These are phyloP conservation scores for Helicoverpa assulta DNA, from an alignment of 2,888 invertebrate genomes.

Conservation along the genomic window DNA sequence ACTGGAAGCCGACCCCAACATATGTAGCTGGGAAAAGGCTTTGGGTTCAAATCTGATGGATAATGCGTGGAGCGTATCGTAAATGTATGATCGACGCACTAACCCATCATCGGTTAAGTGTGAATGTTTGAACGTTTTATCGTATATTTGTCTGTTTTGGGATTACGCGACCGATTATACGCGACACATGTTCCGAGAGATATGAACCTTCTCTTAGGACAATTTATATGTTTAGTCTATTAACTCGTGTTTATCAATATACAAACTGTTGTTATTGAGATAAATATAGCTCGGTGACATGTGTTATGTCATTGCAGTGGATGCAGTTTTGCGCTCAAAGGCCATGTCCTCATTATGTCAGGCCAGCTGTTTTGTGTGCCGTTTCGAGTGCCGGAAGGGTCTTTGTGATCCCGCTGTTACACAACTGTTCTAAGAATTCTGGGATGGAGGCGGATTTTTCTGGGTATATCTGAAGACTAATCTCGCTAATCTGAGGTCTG, in stretches of 20 bases:
- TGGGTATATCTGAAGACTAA: not conserved
- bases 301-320: constrained; percentile 38
- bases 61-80: no score
- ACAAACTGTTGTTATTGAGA: constrained; percentile 20
- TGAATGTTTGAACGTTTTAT: no score
- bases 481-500: not conserved
- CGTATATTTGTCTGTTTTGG: no score
- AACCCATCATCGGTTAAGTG: no score
- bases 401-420: constrained; percentile 16
- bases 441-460: not conserved
- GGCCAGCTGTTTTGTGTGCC: constrained; percentile 26
- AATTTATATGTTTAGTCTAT: not conserved
- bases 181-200: not conserved
- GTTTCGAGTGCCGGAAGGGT: constrained; percentile 40
- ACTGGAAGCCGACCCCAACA: no score
- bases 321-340: constrained; percentile 43
- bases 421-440: constrained; percentile 7
- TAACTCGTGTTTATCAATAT: constrained; percentile 14
- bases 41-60: no score
- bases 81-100: no score
- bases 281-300: constrained; percentile 31
- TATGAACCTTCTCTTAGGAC: not conserved
- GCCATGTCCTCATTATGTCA: constrained; percentile 40
- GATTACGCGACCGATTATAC: no score
- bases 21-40: no score